Base-by-base conservation (phyloP, 1,140 invertebrate genomes). In the Anoplophora glabripennis region DNA sequence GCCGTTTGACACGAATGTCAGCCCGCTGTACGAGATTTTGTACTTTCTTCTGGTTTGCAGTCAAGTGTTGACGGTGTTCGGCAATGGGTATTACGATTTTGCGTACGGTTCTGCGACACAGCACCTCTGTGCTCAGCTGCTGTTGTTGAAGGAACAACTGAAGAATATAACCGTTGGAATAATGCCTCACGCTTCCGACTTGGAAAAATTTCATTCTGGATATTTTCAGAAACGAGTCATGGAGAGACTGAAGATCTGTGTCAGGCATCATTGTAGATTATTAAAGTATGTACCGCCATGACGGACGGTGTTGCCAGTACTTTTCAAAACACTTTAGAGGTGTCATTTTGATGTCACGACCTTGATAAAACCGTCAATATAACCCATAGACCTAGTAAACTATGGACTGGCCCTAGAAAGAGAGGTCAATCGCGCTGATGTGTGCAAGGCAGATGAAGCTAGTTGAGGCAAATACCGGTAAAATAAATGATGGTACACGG, bases 11-110 rank as follows among this genome's bases (percentile, higher is more conserved):
- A 35, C 42, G 10, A 14, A 57, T 12, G 12, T 28, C 4, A 57
- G 54, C 10, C 54, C 54, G 7, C 5, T 57, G 1, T 36, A 57
- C 40, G 42, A 57, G 28, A 47, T 57, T 28, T 7, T 57, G 14
- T 57, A 38, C 21, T 18, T 48, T 4, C 4, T 57, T 4, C 5
- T 57, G 35, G 17, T 36, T 36, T 57, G 54, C 28, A 40, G 36
- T 48, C 17, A 48, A n/a, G 17, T 48, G 17, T 8, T 57, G 3
- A 37, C 54, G n/a, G 11, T 57, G 3, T 7, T 57, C 15, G 54
- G 54, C 1, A 57, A 57, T 12, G 54, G 9, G 1, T 57, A 48
- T 47, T 57, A 37, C 37, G 54, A 57, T 21, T 18, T 48, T 2
- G 10, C 38, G 8, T 48, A 48, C 14, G 41, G 17, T 33, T 41